Conservation (phyloP, 2,888 invertebrate genomes). For the Trissoscelio sp. region DNA sequence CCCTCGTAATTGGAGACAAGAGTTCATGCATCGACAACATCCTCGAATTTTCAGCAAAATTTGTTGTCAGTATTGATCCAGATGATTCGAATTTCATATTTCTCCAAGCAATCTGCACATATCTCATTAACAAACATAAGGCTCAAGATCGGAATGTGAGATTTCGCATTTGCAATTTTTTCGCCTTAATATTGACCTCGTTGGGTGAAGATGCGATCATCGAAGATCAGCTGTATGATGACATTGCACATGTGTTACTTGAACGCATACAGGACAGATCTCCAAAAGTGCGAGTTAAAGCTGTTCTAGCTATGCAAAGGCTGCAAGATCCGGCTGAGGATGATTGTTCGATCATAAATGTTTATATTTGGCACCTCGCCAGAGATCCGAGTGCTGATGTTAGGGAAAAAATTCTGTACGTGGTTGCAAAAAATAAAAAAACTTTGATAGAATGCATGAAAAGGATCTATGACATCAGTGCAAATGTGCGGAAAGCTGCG, state of each 20-base stretch:
- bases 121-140: too few species aligned
- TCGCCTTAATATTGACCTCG: slow-evolving; percentile 89
- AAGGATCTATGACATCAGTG: slow-evolving; percentile 91
- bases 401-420: slow-evolving; percentile 88
- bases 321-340: slow-evolving; percentile 91
- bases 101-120: too few species aligned
- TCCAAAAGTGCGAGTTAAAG: slow-evolving; percentile 90
- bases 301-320: slow-evolving; percentile 90
- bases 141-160: slow-evolving; percentile 85
- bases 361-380: slow-evolving; percentile 88
- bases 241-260: slow-evolving; percentile 88
- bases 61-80: too few species aligned
- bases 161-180: slow-evolving; percentile 90
- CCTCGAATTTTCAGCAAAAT: slow-evolving; percentile 89
- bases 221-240: slow-evolving; percentile 90
- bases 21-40: slow-evolving; percentile 88
- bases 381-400: slow-evolving; percentile 91
- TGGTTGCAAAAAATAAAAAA: slow-evolving; percentile 89
- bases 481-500: slow-evolving; percentile 88
- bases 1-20: slow-evolving; percentile 88
- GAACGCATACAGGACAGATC: slow-evolving; percentile 88
- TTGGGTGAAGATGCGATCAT: slow-evolving; percentile 91
- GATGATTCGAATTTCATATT: too few species aligned
- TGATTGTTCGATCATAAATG: slow-evolving; percentile 90
- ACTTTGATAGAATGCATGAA: slow-evolving; percentile 89